phyloP scores from a whole-genome alignment of 1,140 invertebrate species.

The Aphis gossypii region DNA sequence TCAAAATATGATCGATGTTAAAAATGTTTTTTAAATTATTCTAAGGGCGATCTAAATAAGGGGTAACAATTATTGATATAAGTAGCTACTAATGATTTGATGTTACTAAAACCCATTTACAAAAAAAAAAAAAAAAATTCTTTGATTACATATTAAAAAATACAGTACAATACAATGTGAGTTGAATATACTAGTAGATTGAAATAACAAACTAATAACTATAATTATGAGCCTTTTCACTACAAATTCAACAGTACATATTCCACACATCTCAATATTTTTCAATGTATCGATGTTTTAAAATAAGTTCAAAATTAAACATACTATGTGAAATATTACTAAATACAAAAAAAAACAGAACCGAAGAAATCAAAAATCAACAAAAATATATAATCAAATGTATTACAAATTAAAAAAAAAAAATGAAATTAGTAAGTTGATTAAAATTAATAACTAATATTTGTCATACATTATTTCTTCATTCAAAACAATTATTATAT shows the following conservation, averaged over 20 bases:
- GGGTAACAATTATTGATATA: neutral
- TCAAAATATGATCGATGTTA: neutral
- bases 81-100: neutral
- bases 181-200: neutral
- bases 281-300: neutral
- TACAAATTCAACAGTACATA: neutral
- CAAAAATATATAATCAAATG: neutral
- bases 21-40: neutral
- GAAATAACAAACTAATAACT: neutral
- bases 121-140: neutral
- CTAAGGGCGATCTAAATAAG: neutral
- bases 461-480: too few species aligned
- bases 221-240: neutral
- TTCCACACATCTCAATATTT: neutral
- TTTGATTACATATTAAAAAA: neutral
- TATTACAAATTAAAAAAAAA: too few species aligned
- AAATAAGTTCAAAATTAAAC: neutral
- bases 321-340: neutral
- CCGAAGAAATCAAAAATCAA: neutral
- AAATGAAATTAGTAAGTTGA: too few species aligned
- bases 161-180: neutral
- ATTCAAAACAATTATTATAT: too few species aligned
- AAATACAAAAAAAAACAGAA: neutral
- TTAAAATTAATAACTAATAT: too few species aligned
- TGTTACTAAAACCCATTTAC: neutral